Base-by-base conservation (phyloP, 2,888 invertebrate species). In the Ganaspis brasiliensis region DNA sequence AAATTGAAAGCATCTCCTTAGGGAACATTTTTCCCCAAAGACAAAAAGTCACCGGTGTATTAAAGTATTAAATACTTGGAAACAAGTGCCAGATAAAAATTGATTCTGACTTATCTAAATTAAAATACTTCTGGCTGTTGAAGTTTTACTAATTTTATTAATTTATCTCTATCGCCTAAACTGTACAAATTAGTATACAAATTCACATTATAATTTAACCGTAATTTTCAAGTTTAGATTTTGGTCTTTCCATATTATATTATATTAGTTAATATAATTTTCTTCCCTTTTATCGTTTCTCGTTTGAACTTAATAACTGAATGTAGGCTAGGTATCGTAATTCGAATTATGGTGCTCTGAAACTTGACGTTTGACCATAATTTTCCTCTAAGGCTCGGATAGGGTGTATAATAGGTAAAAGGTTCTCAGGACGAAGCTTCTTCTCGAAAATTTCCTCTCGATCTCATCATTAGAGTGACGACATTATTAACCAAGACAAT, bases 321-420 rank as follows among this genome's bases (percentile, higher is more conserved):
- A 56, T 56, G 21, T 24, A 56, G 24, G 21, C 24, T 56, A 56
- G 67, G 78, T 73, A 78, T 67, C 75, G 75, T 77, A 74, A 73
- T 79, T 76, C 74, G 73, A 75, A 76, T 79, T 73, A 79, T 78
- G 63, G 75, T 77, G 72, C 74, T 76, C 74, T 74, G 75, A 73
- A 80, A 80, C 72, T 75, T 78, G 78, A 80, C 77, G 67, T 79
- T 78, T 73, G 73, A 75, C 73, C 77, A 77, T 77, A 79, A 81
- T 76, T 81, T 81, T 79, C 72, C 74, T 37, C 40, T 24, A 63
- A 72, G 67, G 74, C 74, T 78, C 72, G 55, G 75, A 57, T 71
- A 67, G 72, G n/a, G 52, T 61, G 24, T 14, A 24, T 63, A 52
- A 67, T 61, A 35, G 40, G 49, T 49, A 52, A 52, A 52, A 37